Conservation (phyloP, 2,888 invertebrate species). For the Amaurobius ferox region DNA sequence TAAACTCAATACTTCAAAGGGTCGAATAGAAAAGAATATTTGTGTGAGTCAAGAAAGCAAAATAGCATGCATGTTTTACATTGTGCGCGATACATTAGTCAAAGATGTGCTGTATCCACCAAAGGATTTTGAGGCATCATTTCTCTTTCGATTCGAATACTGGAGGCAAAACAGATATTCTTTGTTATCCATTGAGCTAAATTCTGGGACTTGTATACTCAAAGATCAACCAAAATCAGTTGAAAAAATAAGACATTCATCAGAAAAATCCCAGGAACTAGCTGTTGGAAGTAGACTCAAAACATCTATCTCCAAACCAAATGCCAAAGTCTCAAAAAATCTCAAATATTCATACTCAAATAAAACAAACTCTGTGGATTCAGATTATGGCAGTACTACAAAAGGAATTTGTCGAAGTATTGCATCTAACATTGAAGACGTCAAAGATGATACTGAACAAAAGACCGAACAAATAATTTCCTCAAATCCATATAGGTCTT, state of each 20-base stretch:
- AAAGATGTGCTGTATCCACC: slow-evolving; percentile 49
- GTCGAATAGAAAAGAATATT: slow-evolving; percentile 24
- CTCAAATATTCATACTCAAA: no score
- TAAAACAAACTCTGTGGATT: no score
- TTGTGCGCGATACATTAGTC: slow-evolving; percentile 25
- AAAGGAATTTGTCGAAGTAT: no score
- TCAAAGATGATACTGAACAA: not conserved
- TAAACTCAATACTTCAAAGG: slow-evolving; percentile 11
- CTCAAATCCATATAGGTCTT: not conserved
- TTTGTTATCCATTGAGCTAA: no score
- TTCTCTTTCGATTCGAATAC: slow-evolving; percentile 22
- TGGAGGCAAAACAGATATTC: not conserved
- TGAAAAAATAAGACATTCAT: no score
- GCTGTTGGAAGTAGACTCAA: no score
- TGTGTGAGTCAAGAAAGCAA: not conserved
- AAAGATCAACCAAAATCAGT: no score
- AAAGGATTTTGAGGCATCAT: slow-evolving; percentile 18
- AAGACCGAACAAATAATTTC: not conserved
- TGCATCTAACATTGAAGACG: not conserved
- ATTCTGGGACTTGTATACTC: no score
- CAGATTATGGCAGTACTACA: no score
- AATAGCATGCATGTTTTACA: slow-evolving; percentile 33
- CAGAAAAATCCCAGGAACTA: no score
- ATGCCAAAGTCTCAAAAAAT: no score
- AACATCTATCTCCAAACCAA: no score